Conservation (phyloP, 1,140 invertebrate genomes). For the Ylistrum balloti region DNA sequence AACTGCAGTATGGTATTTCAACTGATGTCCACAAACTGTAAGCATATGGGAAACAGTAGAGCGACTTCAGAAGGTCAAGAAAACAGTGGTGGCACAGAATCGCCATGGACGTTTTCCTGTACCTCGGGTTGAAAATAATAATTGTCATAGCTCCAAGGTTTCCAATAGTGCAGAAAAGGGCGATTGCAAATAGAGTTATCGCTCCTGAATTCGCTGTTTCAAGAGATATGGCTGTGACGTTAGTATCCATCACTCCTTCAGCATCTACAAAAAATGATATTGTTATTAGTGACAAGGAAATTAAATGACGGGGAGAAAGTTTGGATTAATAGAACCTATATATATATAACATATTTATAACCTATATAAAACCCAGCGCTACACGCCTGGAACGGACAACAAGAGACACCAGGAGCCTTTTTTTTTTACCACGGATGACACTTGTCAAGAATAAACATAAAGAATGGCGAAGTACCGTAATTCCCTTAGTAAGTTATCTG, state of each 20-base stretch:
- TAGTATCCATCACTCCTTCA: background rate
- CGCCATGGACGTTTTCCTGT: conserved; percentile 71
- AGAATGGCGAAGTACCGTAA: too few species aligned
- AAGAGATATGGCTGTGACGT: background rate
- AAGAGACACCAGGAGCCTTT: too few species aligned
- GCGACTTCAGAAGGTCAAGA: conserved; percentile 76
- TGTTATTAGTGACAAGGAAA: too few species aligned
- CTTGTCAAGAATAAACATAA: too few species aligned
- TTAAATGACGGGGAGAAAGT: too few species aligned
- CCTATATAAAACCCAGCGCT: too few species aligned
- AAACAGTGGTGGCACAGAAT: conserved; percentile 78
- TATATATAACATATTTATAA: too few species aligned
- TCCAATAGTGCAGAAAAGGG: conserved; percentile 90
- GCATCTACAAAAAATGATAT: background rate
- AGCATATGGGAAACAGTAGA: conserved; percentile 75
- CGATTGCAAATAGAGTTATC: conserved; percentile 89
- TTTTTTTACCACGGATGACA: too few species aligned
- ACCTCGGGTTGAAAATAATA: conserved; percentile 79
- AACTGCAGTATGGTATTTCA: conserved; percentile 92
- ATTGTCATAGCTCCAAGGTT: conserved; percentile 92
- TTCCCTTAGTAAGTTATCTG: too few species aligned
- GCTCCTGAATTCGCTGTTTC: conserved; percentile 85
- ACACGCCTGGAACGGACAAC: too few species aligned
- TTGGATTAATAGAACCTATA: too few species aligned
- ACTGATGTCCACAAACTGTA: conserved; percentile 92